Evolutionary conservation across 2,888 invertebrate species (phyloP), one percentile per base, ranked within the genome.

Genomic region (Adelognathus sp.): DNA sequence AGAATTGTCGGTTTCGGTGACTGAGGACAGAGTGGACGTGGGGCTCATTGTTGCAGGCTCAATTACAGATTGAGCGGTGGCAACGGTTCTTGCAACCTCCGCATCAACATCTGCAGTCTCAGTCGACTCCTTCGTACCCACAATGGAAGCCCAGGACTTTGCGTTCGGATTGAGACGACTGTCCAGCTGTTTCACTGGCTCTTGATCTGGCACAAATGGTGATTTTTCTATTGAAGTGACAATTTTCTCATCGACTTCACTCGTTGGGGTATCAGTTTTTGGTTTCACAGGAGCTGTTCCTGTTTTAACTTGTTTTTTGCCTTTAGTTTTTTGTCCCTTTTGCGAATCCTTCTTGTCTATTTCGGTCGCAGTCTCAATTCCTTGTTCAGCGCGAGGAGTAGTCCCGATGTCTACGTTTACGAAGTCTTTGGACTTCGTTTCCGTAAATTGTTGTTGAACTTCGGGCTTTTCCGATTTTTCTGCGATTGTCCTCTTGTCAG

Each of bases 131-230:
- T 81, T 86, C 5, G 64, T 77, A 7, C 85, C 79, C 29, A 88
- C 88, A 1, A 90, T 69, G 7, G 87, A 86, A 27, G 88, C 88
- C 90, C 89, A 90, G 0, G 90, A 87, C 82, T 89, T 89, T 14
- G 77, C 81, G 18, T 79, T 84, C 1, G 83, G 72, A 67, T 81
- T 76, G 7, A 82, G 24, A 52, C 77, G 81, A 46, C 44, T 66
- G 18, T 81, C 79, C n/a, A 66, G 21, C 27, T 76, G 67, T 24
- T 67, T 71, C 27, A 50, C 36, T 6, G 70, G 64, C n/a, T 61
- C 29, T 7, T 5, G 33, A n/a, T 69, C 52, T 36, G 63, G 29
- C 27, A 29, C 39, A 9, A 3, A 16, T 3, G 56, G n/a, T 24
- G 50, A 29, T 50, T 77, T 60, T 41, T 74, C 72, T 31, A 72